These are phyloP conservation scores for Xanthia icteritia DNA, from an alignment of 2,888 invertebrate species.

Conservation along the genomic window DNA sequence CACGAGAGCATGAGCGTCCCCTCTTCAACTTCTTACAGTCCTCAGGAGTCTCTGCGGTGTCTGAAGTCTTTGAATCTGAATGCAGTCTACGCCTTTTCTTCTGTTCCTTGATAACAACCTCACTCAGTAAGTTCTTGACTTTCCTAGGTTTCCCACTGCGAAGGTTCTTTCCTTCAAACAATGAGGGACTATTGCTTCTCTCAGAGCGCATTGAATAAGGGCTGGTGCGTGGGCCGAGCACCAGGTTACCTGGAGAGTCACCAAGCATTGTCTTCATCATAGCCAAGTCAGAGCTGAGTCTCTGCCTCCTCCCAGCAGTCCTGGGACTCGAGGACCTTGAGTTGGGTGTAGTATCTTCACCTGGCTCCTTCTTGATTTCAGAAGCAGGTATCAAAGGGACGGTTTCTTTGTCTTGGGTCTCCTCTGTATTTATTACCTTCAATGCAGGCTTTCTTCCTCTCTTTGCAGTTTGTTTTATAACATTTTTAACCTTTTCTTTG, in stretches of 20 bases:
- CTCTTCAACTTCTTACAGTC: slow-evolving; percentile 86
- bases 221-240: slow-evolving; percentile 87
- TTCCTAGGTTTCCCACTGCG: slow-evolving; percentile 93
- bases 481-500: slow-evolving; percentile 84
- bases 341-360: slow-evolving; percentile 82
- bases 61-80: slow-evolving; percentile 89
- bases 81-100: slow-evolving; percentile 89
- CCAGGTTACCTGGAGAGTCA: slow-evolving; percentile 82
- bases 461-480: slow-evolving; percentile 79
- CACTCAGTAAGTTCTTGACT: slow-evolving; percentile 90
- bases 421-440: slow-evolving; percentile 79
- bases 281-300: slow-evolving; percentile 86
- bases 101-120: slow-evolving; percentile 90
- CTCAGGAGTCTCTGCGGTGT: slow-evolving; percentile 80
- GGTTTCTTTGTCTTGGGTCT: slow-evolving; percentile 82
- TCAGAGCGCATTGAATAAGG: slow-evolving; percentile 92
- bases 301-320: slow-evolving; percentile 83
- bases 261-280: slow-evolving; percentile 87
- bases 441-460: slow-evolving; percentile 82
- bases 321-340: slow-evolving; percentile 88
- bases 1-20: slow-evolving; percentile 88
- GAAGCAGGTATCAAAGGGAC: slow-evolving; percentile 83
- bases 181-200: slow-evolving; percentile 88
- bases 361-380: slow-evolving; percentile 87
- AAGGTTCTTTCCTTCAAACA: slow-evolving; percentile 89